Base-by-base conservation (phyloP, 2,888 invertebrate species). In the Andrena hattorfiana region DNA sequence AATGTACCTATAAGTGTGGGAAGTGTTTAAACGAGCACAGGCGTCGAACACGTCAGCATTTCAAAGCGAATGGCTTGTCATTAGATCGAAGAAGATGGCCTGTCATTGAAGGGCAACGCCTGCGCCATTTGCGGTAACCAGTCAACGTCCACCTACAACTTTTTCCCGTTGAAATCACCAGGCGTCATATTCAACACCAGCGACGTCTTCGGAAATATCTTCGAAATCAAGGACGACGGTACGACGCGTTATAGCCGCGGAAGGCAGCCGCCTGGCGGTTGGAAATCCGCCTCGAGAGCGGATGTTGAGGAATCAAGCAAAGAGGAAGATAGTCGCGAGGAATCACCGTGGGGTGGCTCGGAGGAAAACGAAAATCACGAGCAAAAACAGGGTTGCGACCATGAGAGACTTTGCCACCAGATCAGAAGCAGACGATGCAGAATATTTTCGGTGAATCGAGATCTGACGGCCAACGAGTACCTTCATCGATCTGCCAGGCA, bases 391-490 rank as follows among this genome's bases (percentile, higher is more conserved):
- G 23, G 3, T 20, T 77, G 81, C 66, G 54, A 67, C 48, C 81
- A 85, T 23, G 51, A 68, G 13, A 42, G 8, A 10, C 69, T 64
- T 0, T 10, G 51, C 13, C 28, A 54, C 56, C n/a, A n/a, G 10
- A 8, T 1, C 35, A 70, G 28, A 16, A 48, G 49, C 28, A 48
- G 42, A 66, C 54, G 71, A 59, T 89, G 78, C 70, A 87, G 92
- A 89, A 86, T 93, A 70, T 92, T 93, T 63, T 87, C 92, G 66
- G 84, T 92, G 77, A 89, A 89, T 72, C 89, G 91, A 32, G 85
- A 92, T 80, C 87, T 90, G 49, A 87, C 89, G 7, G 91, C 89
- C 71, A 87, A 88, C 84, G 93, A 93, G 87, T 92, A 93, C 73
- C 85, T 90, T 70, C 89, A 90, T 85, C 89, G 89, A 81, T 90